phyloP scores from a whole-genome alignment of 2,888 invertebrate genomes.

The Macaria notata region DNA sequence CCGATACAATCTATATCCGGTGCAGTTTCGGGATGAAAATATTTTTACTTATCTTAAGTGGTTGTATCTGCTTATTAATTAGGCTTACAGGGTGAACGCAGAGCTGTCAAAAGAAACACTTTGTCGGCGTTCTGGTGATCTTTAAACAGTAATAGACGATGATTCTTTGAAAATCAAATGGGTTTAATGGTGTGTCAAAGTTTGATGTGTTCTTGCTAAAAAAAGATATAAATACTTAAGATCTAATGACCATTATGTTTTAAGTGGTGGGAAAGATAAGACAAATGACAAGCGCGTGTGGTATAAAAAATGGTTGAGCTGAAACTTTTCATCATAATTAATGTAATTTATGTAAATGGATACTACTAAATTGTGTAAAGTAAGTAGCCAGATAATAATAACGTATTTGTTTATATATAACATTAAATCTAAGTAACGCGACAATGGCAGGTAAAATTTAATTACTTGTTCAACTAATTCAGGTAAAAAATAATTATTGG shows the following conservation, averaged over 20 bases:
- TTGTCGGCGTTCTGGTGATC: conserved; percentile 62
- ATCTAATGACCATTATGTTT: not conserved
- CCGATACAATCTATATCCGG: conserved; percentile 80
- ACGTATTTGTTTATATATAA: no score
- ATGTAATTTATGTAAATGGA: no score
- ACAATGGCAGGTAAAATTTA: no score
- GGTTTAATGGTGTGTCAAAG: conserved; percentile 47
- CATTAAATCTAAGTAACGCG: no score
- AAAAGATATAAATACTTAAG: not conserved
- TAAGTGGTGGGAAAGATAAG: conserved; percentile 2
- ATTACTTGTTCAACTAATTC: no score
- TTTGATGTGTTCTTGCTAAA: conserved; percentile 31
- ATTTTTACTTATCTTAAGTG: conserved; percentile 82
- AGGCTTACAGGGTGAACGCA: conserved; percentile 70
- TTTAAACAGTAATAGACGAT: conserved; percentile 62
- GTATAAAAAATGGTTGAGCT: not conserved
- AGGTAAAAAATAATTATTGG: no score
- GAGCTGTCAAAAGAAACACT: conserved; percentile 79
- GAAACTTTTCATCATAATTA: no score
- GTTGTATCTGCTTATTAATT: conserved; percentile 82
- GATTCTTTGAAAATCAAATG: conserved; percentile 63
- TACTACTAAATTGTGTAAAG: no score
- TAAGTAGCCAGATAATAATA: no score
- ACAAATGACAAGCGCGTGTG: not conserved
- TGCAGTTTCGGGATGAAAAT: conserved; percentile 81